A percentile compares a stretch with the other conserved stretches of the same genome.
These are phyloP conservation scores for Eretmochelys imbricata DNA, from an alignment of 2,113 vertebrate genomes.

Conservation along the genomic window DNA sequence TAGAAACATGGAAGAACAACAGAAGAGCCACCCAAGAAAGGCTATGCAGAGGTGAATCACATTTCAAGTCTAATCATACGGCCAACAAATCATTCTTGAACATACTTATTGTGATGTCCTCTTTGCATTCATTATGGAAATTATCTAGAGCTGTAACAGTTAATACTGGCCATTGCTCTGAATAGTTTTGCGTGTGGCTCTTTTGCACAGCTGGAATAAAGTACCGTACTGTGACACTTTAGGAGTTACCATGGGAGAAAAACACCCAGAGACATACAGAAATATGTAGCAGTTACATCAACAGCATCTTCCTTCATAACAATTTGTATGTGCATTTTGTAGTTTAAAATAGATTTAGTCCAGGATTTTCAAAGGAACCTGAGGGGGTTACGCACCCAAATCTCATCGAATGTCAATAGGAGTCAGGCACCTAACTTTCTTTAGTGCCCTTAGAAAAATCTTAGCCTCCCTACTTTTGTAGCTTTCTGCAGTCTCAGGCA, in stretches of 20 bases:
- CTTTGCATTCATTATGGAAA: too few species aligned
- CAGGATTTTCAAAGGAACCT: neutral
- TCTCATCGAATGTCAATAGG: neutral
- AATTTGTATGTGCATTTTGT: accelerated
- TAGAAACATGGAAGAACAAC: neutral
- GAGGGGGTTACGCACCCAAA: neutral
- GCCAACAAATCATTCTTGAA: neutral
- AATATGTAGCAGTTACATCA: accelerated
- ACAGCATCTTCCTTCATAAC: accelerated
- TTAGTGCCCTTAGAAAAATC: neutral
- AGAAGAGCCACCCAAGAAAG: neutral
- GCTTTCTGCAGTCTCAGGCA: slow-evolving; percentile 13
- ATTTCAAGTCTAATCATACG: neutral
- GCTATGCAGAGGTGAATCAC: neutral
- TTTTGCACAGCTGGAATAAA: neutral
- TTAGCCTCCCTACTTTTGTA: neutral
- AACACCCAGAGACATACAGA: accelerated
- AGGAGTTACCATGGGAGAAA: accelerated
- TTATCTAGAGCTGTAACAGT: too few species aligned
- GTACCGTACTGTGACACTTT: too few species aligned
- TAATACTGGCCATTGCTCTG: neutral
- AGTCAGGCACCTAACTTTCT: neutral
- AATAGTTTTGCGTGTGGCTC: neutral
- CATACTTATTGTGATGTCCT: accelerated
- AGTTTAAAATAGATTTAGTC: neutral